Percentiles rank a stretch among this genome's conserved stretches.
phyloP scores from a whole-genome alignment of 2,113 vertebrate species.

The Antigone vipio region DNA sequence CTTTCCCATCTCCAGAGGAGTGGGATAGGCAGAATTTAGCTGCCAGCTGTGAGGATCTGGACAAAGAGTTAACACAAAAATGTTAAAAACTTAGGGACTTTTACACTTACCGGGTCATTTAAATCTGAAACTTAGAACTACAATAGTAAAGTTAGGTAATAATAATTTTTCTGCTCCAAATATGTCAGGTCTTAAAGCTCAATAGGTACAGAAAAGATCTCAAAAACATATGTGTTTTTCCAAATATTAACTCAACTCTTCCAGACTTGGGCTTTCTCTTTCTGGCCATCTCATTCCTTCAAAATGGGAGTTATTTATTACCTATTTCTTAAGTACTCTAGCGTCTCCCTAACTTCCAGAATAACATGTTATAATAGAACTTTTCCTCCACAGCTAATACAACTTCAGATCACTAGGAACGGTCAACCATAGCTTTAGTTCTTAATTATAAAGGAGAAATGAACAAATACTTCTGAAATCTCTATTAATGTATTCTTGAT shows the following conservation, averaged over 20 bases:
- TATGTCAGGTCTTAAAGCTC: not conserved
- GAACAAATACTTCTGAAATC: not conserved
- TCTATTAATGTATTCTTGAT: not conserved
- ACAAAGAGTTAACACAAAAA: not conserved
- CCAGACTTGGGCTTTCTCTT: not conserved
- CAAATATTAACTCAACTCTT: not conserved
- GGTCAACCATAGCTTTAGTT: not conserved
- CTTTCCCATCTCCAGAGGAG: not conserved
- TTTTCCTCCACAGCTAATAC: not conserved
- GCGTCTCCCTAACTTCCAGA: not conserved
- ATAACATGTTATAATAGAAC: not conserved
- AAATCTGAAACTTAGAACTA: not conserved
- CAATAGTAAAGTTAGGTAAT: not conserved
- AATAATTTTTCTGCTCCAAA: not conserved
- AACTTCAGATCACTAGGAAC: not conserved
- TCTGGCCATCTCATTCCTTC: not conserved
- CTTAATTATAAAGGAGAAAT: not conserved
- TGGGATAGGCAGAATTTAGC: not conserved
- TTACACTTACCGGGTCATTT: not conserved
- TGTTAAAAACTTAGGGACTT: not conserved
- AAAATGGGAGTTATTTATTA: not conserved
- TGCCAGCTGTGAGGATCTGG: not conserved
- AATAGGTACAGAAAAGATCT: not conserved
- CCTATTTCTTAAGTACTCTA: not conserved
- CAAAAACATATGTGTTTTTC: fast-evolving